These are phyloP conservation scores for Nemotelus nigrinus DNA, from an alignment of 2,888 invertebrate genomes.

Conservation along the genomic window DNA sequence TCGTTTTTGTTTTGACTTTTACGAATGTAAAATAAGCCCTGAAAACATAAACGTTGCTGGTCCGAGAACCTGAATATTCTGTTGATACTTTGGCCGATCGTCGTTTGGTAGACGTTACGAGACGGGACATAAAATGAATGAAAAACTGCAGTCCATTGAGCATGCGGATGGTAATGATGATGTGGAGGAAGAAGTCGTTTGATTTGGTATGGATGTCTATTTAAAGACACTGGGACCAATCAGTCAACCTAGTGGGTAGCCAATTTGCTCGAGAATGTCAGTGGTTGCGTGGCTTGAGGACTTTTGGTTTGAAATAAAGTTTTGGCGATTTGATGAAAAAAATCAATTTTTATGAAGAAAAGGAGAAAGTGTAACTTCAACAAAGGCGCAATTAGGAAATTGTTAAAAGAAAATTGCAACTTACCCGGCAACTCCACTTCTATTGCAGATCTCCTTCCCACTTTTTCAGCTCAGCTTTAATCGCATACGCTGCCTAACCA, in stretches of 20 bases:
- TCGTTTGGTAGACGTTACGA: too few relatives aligned
- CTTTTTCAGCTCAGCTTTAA: too few relatives aligned
- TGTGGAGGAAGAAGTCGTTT: background rate
- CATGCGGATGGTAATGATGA: background rate
- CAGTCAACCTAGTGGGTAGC: background rate
- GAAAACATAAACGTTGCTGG: background rate
- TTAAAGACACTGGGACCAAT: slow-evolving; percentile 4
- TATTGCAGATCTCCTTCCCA: too few relatives aligned
- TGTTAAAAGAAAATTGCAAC: too few relatives aligned
- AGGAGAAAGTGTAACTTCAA: too few relatives aligned
- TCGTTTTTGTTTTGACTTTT: background rate
- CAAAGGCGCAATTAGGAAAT: too few relatives aligned
- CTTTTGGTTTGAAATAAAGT: too few relatives aligned
- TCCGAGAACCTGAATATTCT: background rate
- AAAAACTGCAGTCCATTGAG: slow-evolving; percentile 16
- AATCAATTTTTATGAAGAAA: too few relatives aligned
- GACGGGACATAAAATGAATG: slow-evolving; percentile 17
- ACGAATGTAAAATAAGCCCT: slow-evolving; percentile 1
- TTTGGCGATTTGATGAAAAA: too few relatives aligned
- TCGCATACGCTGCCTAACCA: background rate
- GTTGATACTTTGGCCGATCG: background rate
- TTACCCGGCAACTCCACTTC: too few relatives aligned
- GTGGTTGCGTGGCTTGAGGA: too few relatives aligned
- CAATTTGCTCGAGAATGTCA: too few relatives aligned
- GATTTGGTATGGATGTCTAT: background rate